A percentile compares a stretch with the other conserved stretches of the same genome.
Conservation (phyloP, 2,797 vertebrate genomes). For the Argyrosomus regius region DNA sequence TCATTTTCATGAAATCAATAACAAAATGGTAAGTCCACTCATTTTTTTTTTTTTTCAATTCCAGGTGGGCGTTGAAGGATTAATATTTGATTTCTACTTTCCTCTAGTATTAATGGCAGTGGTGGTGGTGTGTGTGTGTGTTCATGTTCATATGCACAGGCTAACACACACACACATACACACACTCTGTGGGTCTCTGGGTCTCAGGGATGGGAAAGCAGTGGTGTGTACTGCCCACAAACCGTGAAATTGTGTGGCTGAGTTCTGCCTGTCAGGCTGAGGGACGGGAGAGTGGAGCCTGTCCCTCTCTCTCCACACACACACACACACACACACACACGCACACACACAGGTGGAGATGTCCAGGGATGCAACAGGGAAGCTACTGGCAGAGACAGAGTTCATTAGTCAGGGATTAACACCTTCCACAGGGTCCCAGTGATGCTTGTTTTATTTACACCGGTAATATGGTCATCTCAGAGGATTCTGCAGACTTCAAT, state of each 20-base stretch:
- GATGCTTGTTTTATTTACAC: conserved; percentile 80
- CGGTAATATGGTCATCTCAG: conserved; percentile 64
- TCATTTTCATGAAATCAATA: conserved; percentile 99
- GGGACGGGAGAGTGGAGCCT: conserved; percentile 79
- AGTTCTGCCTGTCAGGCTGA: conserved; percentile 83
- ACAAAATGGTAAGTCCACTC: conserved; percentile 98
- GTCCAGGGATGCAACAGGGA: conserved; percentile 73
- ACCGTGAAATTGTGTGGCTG: conserved; percentile 87
- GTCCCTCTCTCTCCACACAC: conserved; percentile 72
- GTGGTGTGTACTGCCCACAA: conserved; percentile 83
- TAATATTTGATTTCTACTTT: conserved; percentile 87
- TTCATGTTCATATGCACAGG: conserved; percentile 60
- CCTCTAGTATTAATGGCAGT: conserved; percentile 75
- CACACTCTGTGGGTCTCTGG: conserved; percentile 64
- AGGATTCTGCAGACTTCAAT: conserved; percentile 49
- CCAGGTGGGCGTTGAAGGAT: conserved; percentile 79
- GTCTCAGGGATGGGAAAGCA: conserved; percentile 77
- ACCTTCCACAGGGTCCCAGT: conserved; percentile 72
- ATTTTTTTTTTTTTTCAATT: conserved; percentile 78
- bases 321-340: conserved; percentile 44
- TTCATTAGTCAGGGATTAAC: conserved; percentile 88
- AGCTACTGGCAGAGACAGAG: conserved; percentile 75
- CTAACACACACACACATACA: conserved; percentile 45
- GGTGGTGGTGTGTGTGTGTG: conserved; percentile 44
- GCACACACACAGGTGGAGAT: conserved; percentile 66